Evolutionary conservation across 2,888 invertebrate species (phyloP).

Genomic region (Tubiluchus corallicola): DNA sequence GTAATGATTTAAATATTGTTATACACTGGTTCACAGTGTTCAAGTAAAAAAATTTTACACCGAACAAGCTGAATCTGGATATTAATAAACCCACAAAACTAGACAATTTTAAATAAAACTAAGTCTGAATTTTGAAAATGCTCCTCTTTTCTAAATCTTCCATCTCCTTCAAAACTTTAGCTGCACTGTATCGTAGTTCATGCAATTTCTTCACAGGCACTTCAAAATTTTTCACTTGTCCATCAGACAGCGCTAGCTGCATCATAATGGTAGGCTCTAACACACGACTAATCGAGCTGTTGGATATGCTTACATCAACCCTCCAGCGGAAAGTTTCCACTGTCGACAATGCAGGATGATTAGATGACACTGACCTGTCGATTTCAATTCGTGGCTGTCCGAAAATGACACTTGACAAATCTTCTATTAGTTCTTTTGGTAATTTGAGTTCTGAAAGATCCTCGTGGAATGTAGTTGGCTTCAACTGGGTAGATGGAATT

Average conservation of each 20-base stretch:
- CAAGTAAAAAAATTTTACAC: too few species aligned
- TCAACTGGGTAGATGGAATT: background rate
- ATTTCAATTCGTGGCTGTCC: background rate
- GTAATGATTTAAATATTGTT: too few species aligned
- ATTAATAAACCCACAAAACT: too few species aligned
- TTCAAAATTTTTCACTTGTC: background rate
- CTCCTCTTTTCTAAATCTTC: constrained; percentile 1
- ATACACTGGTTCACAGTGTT: too few species aligned
- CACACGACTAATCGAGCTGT: background rate
- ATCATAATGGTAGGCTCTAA: background rate
- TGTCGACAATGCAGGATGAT: background rate
- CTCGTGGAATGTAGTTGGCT: background rate
- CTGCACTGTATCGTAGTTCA: background rate
- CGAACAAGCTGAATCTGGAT: too few species aligned
- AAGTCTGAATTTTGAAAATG: background rate
- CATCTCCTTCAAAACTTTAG: background rate
- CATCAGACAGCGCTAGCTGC: background rate
- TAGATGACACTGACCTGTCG: background rate
- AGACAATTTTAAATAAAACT: too few species aligned
- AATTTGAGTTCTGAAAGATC: background rate
- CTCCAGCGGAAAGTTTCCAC: background rate
- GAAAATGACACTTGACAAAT: background rate
- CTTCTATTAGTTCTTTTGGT: background rate
- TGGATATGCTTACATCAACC: background rate
- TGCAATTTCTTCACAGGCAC: background rate